These are phyloP conservation scores for Chaetodon trifascialis DNA, from an alignment of 2,113 vertebrate species.

Conservation along the genomic window DNA sequence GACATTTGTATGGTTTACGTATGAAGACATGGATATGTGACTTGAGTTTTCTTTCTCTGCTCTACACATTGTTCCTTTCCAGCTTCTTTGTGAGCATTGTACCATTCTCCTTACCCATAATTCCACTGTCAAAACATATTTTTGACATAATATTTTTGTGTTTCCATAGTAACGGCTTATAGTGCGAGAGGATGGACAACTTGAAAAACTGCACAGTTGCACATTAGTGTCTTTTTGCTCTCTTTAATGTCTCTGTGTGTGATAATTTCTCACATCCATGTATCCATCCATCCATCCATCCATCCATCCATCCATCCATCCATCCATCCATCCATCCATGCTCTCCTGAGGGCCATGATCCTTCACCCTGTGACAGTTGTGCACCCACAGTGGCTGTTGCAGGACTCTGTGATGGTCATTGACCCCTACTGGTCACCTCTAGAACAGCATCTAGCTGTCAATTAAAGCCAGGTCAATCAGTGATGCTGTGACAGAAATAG, in stretches of 20 bases:
- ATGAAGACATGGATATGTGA: background rate
- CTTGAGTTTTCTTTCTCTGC: background rate
- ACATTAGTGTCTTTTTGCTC: background rate
- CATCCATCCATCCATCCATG: constrained; percentile 2
- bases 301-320: constrained; percentile 38
- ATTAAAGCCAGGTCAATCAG: background rate
- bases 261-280: background rate
- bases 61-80: background rate
- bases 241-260: background rate
- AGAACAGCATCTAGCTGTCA: constrained; percentile 46
- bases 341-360: constrained; percentile 4
- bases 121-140: constrained; percentile 40
- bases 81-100: constrained; percentile 11
- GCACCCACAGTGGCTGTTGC: background rate
- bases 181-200: constrained; percentile 23
- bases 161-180: constrained; percentile 67
- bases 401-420: constrained; percentile 59
- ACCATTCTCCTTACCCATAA: constrained; percentile 18
- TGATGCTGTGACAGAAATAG: background rate
- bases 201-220: constrained; percentile 24
- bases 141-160: constrained; percentile 60
- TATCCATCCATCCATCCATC: constrained; percentile 40
- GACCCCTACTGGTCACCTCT: constrained; percentile 75
- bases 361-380: background rate
- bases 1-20: background rate